Base-by-base conservation (phyloP, 2,888 invertebrate genomes). In the Meandrusa payeni region DNA sequence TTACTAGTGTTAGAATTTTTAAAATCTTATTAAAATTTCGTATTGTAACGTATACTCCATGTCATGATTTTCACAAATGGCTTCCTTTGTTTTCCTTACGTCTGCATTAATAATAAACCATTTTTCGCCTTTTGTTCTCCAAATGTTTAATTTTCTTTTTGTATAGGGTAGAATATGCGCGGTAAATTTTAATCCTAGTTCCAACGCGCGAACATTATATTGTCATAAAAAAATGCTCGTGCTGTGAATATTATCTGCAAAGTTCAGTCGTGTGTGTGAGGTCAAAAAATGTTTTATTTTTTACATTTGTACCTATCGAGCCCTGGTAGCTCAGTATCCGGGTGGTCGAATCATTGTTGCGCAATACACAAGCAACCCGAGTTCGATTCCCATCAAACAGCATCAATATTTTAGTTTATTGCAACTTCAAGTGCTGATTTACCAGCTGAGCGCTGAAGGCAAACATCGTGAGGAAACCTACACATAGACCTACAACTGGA, bases 131-230 rank as follows among this genome's bases (percentile, higher is more conserved):
- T 41, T 33, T 27, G 27, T 41, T 41, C 9, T 27, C 10, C 9
- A 27, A 34, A 29, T 34, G 36, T 36, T 36, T 23, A 23, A 42
- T 36, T 36, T 36, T 42, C 34, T 23, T 29, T 36, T 42, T 34
- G 15, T 36, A 9, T 20, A 19, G 19, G 11, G 26, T 28, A 5
- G 24, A 24, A 23, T 41, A 27, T 23, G 36, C 19, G n/a, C 29
- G 27, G 1, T 15, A 34, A 41, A 41, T 41, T 28, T 36, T 23
- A 42, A 36, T 29, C 23, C 28, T 33, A 28, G 22, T 34, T 28
- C n/a, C 15, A 22, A 13, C 28, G 29, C 5, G 15, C 4, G 22
- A 5, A 27, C 22, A 24, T 34, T 34, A 34, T 29, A 12, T 36
- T 23, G 28, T 36, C 15, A 29, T 42, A 13, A 36, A 36, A 42